Evolutionary conservation across 2,888 invertebrate species (phyloP).

Genomic region (Plutella xylostella): DNA sequence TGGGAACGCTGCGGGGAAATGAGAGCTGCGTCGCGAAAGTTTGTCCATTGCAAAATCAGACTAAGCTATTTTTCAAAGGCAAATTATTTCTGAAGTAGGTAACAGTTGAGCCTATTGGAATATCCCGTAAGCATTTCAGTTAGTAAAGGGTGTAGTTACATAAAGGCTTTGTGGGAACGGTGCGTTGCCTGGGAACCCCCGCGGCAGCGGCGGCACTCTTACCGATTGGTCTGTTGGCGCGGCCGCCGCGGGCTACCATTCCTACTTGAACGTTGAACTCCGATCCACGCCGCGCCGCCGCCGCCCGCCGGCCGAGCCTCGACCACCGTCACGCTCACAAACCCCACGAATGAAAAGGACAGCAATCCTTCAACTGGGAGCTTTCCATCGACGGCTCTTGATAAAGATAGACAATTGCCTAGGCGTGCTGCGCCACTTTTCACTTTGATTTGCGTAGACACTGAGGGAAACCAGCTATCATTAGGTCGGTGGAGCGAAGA

Average conservation of each 20-base stretch:
- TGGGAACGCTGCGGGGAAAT: conserved; percentile 24
- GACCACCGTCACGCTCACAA: neutral
- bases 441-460: conserved; percentile 28
- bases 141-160: conserved; percentile 8
- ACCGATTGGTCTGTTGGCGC: conserved; percentile 32
- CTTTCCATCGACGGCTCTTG: neutral
- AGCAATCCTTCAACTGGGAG: neutral
- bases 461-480: conserved; percentile 1
- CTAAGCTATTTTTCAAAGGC: neutral
- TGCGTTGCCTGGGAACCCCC: conserved; percentile 44
- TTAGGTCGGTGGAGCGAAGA: neutral
- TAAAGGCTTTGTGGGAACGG: conserved; percentile 42
- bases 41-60: neutral
- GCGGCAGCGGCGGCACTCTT: conserved; percentile 29
- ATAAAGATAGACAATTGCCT: conserved; percentile 24
- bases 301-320: neutral
- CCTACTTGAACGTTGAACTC: conserved; percentile 30
- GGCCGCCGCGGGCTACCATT: conserved; percentile 41
- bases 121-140: neutral
- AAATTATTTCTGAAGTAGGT: neutral
- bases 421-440: conserved; percentile 31
- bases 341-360: neutral
- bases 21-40: too few species aligned
- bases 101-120: neutral
- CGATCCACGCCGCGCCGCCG: too few species aligned